These are phyloP conservation scores for Cantharis lateralis DNA, from an alignment of 2,888 invertebrate genomes.

Conservation along the genomic window DNA sequence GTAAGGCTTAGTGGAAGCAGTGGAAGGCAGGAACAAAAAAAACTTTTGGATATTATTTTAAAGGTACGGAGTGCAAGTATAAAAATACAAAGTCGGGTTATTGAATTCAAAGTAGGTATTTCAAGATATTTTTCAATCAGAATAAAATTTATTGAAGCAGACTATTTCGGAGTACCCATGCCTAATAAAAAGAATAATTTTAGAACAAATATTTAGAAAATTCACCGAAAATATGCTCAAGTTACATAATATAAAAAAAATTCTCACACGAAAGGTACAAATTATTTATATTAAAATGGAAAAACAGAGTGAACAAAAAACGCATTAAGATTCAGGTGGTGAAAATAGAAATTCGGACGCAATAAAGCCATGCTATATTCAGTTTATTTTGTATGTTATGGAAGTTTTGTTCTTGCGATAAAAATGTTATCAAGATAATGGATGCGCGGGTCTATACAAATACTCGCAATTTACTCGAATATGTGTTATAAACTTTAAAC, in stretches of 20 bases:
- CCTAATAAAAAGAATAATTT: neutral
- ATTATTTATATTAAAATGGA: neutral
- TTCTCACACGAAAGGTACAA: neutral
- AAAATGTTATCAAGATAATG: neutral
- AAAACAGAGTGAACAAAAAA: neutral
- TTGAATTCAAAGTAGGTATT: neutral
- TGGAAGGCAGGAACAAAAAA: neutral
- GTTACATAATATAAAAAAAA: neutral
- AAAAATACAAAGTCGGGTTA: neutral
- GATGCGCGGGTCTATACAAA: neutral
- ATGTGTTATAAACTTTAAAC: neutral
- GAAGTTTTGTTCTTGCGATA: neutral
- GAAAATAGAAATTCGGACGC: neutral
- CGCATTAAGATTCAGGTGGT: neutral
- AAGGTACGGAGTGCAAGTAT: neutral
- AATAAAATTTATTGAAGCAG: neutral
- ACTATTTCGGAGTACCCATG: neutral
- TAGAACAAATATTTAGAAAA: neutral
- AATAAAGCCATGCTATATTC: neutral
- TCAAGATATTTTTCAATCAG: neutral
- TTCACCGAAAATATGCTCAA: neutral
- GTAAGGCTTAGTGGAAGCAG: neutral
- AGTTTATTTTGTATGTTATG: neutral
- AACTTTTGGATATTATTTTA: neutral
- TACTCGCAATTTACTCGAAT: neutral